Evolutionary conservation across 1,140 invertebrate genomes (phyloP), one percentile per base, ranked within the genome.

Genomic region (Maconellicoccus hirsutus): DNA sequence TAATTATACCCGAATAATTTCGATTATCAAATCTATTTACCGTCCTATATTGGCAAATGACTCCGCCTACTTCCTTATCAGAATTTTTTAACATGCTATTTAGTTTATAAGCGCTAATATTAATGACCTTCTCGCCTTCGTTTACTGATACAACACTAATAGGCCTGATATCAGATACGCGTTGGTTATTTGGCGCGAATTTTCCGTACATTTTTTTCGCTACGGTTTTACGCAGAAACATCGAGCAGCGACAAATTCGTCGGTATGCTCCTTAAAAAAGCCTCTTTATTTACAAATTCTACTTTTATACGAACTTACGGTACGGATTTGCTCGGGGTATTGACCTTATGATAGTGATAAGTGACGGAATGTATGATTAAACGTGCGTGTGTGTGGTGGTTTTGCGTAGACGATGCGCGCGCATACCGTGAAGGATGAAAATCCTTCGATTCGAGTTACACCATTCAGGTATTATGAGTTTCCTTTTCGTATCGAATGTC

Each of bases 271-370:
- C 42, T 52, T 52, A 52, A 52, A 52, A 52, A 52, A 52, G 42
- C 42, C 42, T 52, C 42, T 52, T 52, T 52, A 52, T 52, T 52
- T 52, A 52, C 42, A 52, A 52, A 52, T 52, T 52, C 42, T 52
- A 52, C 42, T 52, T 52, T 52, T 52, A 52, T 52, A 52, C 14
- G 33, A 38, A 38, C 33, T 38, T 52, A 52, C 42, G 6, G n/a
- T 52, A 52, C 42, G 42, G 42, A 52, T 52, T 52, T 52, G 2
- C 6, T 52, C 42, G 42, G 42, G 42, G 10, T 52, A 19, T 52
- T 52, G 42, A 52, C 42, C 42, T 52, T 52, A 52, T 16, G 6
- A 52, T 52, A 14, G 42, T 52, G n/a, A 52, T 52, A 52, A 52
- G 42, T 19, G 42, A 52, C 42, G 42, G 42, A 2, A 52, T 52